Base-by-base conservation (phyloP, 2,797 vertebrate genomes). In the Discoglossus pictus region DNA sequence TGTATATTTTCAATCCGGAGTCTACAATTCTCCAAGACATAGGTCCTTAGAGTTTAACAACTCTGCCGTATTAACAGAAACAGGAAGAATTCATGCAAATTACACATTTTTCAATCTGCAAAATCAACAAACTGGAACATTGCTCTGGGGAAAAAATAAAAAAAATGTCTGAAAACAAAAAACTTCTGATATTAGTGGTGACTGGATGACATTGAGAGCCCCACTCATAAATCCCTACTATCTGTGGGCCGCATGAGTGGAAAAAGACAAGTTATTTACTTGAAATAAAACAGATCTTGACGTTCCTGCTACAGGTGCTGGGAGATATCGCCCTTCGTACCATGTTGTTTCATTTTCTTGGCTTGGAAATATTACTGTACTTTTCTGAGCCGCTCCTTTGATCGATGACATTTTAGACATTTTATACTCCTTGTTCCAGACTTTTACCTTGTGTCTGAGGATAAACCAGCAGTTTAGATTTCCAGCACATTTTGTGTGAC, bases 171-270 rank as follows among this genome's bases (percentile, higher is more conserved):
- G n/a, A n/a, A n/a, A n/a, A n/a, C n/a, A n/a, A n/a, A 8, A 31
- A 31, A 31, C 27, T 31, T 31, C 27, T 4, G 27, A 8, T 4
- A 31, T 4, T 8, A 4, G 27, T 4, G 27, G 4, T 31, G 27
- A 8, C 27, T 8, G 8, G 27, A 8, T 31, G 27, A 31, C 27
- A 31, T 31, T 31, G 27, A 31, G 8, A 31, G 8, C 4, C 27
- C 4, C 10, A 18, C 56, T 60, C 40, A 34, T 46, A 60, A 60
- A 60, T 60, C 55, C 20, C 6, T 18, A 9, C 20, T 46, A 59
- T 59, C 42, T 47, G 27, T 11, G 17, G 3, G 23, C 42, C 5
- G 25, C 42, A 31, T 15, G 25, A n/a, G 12, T 11, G 25, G 16
- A 47, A 34, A 17, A 9, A 39, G 5, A 51, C 21, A 17, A 31